Evolutionary conservation across 92 coral and sea anemone genomes (phyloP).

Genomic region (Bergia sp.): DNA sequence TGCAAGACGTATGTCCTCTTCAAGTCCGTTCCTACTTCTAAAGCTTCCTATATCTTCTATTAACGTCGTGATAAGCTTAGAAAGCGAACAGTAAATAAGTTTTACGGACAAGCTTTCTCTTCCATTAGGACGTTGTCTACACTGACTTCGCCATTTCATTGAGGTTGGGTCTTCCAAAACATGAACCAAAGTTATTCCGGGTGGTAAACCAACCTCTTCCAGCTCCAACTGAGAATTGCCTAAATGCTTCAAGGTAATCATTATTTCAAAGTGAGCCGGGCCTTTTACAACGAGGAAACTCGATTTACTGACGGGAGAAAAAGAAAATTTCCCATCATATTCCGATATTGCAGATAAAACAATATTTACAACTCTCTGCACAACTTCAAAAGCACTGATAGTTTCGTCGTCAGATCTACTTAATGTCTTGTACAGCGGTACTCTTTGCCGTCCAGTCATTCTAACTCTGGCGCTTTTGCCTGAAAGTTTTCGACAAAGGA

Average conservation of each 20-base stretch:
- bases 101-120: conserved; percentile 65
- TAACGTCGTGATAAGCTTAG: conserved; percentile 50
- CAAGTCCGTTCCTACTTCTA: conserved; percentile 27
- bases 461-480: background rate
- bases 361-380: conserved; percentile 54
- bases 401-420: conserved; percentile 37
- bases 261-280: conserved; percentile 56
- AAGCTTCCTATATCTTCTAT: conserved; percentile 28
- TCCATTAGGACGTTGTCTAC: conserved; percentile 40
- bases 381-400: conserved; percentile 21
- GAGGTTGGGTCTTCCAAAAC: conserved; percentile 7
- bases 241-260: conserved; percentile 42
- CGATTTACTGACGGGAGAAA: conserved; percentile 51
- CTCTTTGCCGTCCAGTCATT: background rate
- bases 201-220: conserved; percentile 34
- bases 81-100: conserved; percentile 52
- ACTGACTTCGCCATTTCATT: conserved; percentile 52
- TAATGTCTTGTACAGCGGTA: conserved; percentile 29
- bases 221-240: conserved; percentile 39
- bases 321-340: conserved; percentile 58
- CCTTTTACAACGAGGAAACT: conserved; percentile 61
- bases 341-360: conserved; percentile 63
- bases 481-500: background rate
- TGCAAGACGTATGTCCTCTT: conserved; percentile 35
- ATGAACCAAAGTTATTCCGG: conserved; percentile 46